Evolutionary conservation across 2,113 vertebrate genomes (phyloP).

Genomic region (Taurulus bubalis): DNA sequence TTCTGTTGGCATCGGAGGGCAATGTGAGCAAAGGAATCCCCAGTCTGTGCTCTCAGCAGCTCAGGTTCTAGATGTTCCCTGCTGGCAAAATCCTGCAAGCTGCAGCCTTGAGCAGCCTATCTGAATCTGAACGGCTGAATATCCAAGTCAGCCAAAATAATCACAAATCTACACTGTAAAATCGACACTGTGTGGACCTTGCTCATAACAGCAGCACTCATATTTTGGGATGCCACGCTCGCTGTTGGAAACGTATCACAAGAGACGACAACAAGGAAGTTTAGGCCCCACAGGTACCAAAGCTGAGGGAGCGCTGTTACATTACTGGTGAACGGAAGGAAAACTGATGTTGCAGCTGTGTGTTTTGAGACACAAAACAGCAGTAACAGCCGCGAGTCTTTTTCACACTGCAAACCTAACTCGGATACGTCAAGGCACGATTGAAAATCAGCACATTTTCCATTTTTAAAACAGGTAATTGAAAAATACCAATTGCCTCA

Average conservation of each 20-base stretch:
- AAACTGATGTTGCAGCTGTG: too few relatives aligned
- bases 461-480: background rate
- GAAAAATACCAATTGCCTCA: background rate
- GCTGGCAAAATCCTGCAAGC: background rate
- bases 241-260: too few relatives aligned
- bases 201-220: too few relatives aligned
- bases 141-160: background rate
- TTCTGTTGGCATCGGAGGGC: background rate
- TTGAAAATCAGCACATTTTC: background rate
- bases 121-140: background rate
- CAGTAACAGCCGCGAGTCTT: background rate
- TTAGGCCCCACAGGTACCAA: background rate
- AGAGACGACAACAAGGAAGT: background rate
- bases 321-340: background rate
- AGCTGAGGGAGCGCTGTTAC: too few relatives aligned
- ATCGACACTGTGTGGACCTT: background rate
- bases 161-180: background rate
- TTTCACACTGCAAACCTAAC: background rate
- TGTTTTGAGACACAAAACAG: too few relatives aligned
- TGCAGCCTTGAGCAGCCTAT: background rate
- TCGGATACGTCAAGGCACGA: background rate
- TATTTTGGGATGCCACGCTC: too few relatives aligned
- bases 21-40: background rate
- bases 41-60: background rate
- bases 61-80: background rate